These are phyloP conservation scores for Darevskia mixta DNA, from an alignment of 2,797 vertebrate species.

Conservation along the genomic window DNA sequence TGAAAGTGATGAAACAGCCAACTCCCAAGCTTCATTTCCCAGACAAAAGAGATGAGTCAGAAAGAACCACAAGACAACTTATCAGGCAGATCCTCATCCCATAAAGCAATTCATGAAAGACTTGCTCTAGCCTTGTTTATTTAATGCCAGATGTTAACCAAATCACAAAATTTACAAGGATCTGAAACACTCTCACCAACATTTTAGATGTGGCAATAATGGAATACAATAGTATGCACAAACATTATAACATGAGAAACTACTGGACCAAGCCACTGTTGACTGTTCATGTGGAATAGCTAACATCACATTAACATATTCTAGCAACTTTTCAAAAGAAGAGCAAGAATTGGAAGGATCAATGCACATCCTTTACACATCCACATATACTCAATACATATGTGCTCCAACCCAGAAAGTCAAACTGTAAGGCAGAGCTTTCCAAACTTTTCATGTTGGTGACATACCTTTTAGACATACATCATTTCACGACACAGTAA, in stretches of 20 bases:
- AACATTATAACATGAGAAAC: background rate
- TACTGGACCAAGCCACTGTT: background rate
- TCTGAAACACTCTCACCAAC: background rate
- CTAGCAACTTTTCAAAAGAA: background rate
- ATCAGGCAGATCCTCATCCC: constrained; percentile 12
- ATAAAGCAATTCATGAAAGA: constrained; percentile 20
- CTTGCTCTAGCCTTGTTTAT: background rate
- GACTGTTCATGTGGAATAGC: background rate
- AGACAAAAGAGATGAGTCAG: constrained; percentile 40
- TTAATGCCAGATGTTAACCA: constrained; percentile 8
- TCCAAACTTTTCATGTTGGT: no score
- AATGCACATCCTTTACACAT: background rate
- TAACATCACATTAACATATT: background rate
- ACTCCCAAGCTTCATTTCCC: constrained; percentile 10
- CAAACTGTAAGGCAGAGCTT: background rate
- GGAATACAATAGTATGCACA: background rate
- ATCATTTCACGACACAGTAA: no score
- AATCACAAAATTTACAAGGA: background rate
- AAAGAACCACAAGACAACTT: constrained; percentile 31
- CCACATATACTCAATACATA: background rate
- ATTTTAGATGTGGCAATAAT: background rate
- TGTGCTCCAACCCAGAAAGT: background rate
- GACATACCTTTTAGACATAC: no score
- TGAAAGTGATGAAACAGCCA: constrained; percentile 13
- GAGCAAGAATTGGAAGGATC: background rate